A percentile compares a stretch with the other conserved stretches of the same genome.
Conservation (phyloP, 2,113 vertebrate genomes). For the Triplophysa rosa region DNA sequence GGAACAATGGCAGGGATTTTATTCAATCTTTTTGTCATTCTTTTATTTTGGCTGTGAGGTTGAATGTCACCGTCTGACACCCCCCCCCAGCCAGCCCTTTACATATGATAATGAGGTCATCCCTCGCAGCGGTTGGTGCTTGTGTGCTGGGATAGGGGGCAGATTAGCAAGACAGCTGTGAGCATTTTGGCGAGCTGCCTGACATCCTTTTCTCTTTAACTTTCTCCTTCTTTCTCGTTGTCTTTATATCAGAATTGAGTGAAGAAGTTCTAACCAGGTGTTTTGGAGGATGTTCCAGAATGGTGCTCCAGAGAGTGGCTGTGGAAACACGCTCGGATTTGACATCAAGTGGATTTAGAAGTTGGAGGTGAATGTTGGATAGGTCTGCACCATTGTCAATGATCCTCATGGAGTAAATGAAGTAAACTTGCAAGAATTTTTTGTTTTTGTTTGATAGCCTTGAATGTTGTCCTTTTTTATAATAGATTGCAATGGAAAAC, state of each 20-base stretch:
- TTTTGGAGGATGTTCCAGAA: neutral
- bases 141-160: constrained; percentile 65
- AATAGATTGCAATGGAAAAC: no score
- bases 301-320: neutral
- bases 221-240: constrained; percentile 22
- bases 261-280: constrained; percentile 1
- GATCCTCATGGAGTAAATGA: neutral
- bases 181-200: constrained; percentile 67
- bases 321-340: no score
- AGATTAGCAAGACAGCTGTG: constrained; percentile 69
- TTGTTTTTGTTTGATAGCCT: no score
- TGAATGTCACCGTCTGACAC: constrained; percentile 69
- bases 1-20: constrained; percentile 56
- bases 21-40: neutral
- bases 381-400: neutral
- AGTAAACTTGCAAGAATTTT: neutral
- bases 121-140: constrained; percentile 67
- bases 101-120: constrained; percentile 75
- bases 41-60: constrained; percentile 60
- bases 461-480: no score
- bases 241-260: constrained; percentile 13
- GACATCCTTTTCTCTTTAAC: constrained; percentile 50
- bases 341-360: constrained; percentile 5
- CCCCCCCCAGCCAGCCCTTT: constrained; percentile 61
- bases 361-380: neutral